phyloP scores from a whole-genome alignment of 2,888 invertebrate genomes.

The Xestia ashworthii region DNA sequence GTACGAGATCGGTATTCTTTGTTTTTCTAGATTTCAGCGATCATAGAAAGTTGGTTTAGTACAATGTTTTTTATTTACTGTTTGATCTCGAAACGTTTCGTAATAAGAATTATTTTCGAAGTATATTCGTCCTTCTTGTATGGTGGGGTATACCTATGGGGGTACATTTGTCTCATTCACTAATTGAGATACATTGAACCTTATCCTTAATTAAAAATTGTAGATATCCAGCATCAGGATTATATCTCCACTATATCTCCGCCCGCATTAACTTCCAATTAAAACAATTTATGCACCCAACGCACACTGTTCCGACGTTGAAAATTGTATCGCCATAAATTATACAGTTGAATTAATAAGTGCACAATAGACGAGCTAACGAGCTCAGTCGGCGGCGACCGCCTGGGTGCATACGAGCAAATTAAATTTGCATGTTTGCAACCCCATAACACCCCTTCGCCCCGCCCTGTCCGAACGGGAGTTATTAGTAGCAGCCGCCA shows the following conservation, averaged over 20 bases:
- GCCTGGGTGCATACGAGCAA: conserved; percentile 82
- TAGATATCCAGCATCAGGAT: conserved; percentile 38
- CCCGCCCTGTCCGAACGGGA: conserved; percentile 71
- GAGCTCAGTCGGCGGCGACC: conserved; percentile 81
- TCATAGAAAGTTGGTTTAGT: conserved; percentile 41
- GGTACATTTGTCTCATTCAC: conserved; percentile 40
- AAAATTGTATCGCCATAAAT: conserved; percentile 82
- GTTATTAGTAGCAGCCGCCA: conserved; percentile 78
- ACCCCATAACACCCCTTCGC: conserved; percentile 81
- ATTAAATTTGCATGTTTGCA: conserved; percentile 89
- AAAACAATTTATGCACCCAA: conserved; percentile 85
- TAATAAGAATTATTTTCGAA: not conserved
- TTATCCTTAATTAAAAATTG: conserved; percentile 52
- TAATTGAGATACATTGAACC: conserved; percentile 14
- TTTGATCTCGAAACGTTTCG: conserved; percentile 16
- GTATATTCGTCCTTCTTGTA: not conserved
- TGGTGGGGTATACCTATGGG: conserved; percentile 16
- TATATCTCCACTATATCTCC: conserved; percentile 53
- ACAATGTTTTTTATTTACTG: conserved; percentile 45
- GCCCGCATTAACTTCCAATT: conserved; percentile 89
- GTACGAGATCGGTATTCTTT: conserved; percentile 45
- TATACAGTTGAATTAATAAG: conserved; percentile 88
- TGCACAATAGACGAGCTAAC: conserved; percentile 85
- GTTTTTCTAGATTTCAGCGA: conserved; percentile 47
- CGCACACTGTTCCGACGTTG: conserved; percentile 70